Conservation (phyloP, 2,113 vertebrate genomes). For the Crocuta crocuta region DNA sequence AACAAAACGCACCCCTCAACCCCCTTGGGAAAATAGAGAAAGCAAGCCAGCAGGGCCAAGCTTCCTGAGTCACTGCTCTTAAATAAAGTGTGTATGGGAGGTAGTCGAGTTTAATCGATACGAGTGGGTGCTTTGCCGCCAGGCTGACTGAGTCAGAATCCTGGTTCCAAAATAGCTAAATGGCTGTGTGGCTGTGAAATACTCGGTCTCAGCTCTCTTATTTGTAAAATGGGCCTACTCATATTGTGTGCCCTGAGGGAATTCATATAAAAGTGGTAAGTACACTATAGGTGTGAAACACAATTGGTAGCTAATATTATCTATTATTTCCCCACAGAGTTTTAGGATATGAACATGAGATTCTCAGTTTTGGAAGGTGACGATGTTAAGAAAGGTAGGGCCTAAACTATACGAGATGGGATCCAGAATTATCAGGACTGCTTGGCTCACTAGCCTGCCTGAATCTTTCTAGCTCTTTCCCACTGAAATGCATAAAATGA, state of each 20-base stretch:
- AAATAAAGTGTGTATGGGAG: conserved; percentile 31
- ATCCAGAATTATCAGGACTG: background rate
- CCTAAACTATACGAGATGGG: background rate
- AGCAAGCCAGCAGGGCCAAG: background rate
- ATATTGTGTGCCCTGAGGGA: background rate
- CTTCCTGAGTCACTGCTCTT: conserved; percentile 27
- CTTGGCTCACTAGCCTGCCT: background rate
- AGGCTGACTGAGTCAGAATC: background rate
- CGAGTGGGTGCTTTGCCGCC: background rate
- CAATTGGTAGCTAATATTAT: background rate
- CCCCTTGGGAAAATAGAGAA: background rate
- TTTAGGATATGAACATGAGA: background rate
- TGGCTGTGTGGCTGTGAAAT: background rate
- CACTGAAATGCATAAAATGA: background rate
- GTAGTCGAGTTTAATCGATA: background rate
- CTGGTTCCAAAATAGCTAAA: background rate
- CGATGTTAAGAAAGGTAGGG: background rate
- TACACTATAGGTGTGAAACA: background rate
- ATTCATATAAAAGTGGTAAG: background rate
- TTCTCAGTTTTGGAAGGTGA: conserved; percentile 2
- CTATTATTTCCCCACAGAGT: background rate
- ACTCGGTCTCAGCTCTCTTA: background rate
- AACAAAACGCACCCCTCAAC: background rate
- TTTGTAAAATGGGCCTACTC: conserved; percentile 40
- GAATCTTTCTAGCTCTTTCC: background rate